phyloP scores from a whole-genome alignment of 2,113 vertebrate genomes.

The Hirundichthys speculiger region DNA sequence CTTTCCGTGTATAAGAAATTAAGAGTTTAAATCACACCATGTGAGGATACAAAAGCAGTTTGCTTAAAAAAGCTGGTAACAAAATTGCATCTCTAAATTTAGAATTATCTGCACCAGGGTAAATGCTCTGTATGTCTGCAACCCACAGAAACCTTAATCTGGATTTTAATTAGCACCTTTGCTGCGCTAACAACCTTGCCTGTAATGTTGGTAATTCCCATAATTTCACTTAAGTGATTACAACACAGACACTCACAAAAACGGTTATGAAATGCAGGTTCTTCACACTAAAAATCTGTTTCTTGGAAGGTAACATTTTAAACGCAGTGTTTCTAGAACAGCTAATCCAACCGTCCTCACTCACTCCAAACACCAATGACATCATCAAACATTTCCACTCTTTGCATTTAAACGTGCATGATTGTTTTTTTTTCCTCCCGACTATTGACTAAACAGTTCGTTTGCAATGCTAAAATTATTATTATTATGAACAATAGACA shows the following conservation, averaged over 20 bases:
- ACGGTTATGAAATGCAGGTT: background rate
- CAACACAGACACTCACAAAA: slow-evolving; percentile 10
- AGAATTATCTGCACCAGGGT: background rate
- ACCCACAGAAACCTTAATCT: slow-evolving; percentile 36
- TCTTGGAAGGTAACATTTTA: background rate
- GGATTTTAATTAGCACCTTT: slow-evolving; percentile 37
- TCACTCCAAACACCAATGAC: background rate
- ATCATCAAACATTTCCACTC: slow-evolving; percentile 11
- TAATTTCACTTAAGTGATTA: slow-evolving; percentile 28
- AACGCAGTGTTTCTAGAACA: background rate
- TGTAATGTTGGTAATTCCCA: slow-evolving; percentile 39
- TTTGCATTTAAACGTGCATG: background rate
- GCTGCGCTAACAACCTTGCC: slow-evolving; percentile 21
- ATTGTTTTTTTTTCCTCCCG: too few relatives aligned
- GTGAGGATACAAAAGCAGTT: background rate
- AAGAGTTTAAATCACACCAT: slow-evolving; percentile 3
- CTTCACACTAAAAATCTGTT: background rate
- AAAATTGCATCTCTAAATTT: slow-evolving; percentile 19
- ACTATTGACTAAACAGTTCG: background rate
- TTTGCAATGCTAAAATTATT: too few relatives aligned
- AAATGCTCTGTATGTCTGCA: slow-evolving; percentile 20
- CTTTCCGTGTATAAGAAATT: background rate
- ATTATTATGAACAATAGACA: background rate
- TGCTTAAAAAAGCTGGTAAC: background rate
- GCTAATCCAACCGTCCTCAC: background rate